Evolutionary conservation across 2,113 vertebrate species (phyloP).

Genomic region (Morphnarchus princeps): DNA sequence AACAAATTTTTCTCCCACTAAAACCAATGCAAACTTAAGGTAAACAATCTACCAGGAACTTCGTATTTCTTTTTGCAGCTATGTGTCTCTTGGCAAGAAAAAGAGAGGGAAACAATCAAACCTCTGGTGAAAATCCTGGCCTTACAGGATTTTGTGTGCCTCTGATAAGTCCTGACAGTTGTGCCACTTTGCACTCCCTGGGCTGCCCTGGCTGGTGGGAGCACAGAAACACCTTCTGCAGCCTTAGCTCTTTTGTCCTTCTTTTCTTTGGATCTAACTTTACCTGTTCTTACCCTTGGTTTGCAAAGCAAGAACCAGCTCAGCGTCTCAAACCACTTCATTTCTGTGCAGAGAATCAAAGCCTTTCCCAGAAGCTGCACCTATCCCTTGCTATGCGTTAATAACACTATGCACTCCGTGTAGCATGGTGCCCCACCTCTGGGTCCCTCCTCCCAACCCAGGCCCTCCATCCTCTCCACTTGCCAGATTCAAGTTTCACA

Average conservation of each 20-base stretch:
- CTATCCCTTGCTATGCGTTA: neutral
- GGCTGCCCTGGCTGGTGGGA: neutral
- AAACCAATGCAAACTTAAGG: neutral
- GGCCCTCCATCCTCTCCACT: neutral
- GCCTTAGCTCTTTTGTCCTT: neutral
- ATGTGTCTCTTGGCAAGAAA: neutral
- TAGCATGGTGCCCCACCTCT: rapidly evolving
- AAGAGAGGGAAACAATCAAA: neutral
- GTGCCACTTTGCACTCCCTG: neutral
- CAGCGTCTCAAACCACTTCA: neutral
- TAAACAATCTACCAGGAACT: neutral
- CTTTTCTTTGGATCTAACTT: neutral
- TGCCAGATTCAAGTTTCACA: neutral
- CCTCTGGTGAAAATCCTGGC: neutral
- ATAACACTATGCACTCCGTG: rapidly evolving
- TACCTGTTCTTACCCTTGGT: neutral
- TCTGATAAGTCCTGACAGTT: neutral
- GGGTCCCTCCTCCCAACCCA: neutral
- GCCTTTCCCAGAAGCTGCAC: neutral
- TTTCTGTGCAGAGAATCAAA: neutral
- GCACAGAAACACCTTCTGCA: neutral
- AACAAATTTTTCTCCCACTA: neutral
- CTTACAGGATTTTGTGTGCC: neutral
- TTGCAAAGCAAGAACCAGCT: neutral
- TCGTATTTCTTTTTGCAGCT: neutral